Percentiles rank a stretch among this genome's conserved stretches.
These are phyloP conservation scores for Hemicentrotus pulcherrimus DNA, from an alignment of 35 echinoderm and acorn worm genomes.

Conservation along the genomic window DNA sequence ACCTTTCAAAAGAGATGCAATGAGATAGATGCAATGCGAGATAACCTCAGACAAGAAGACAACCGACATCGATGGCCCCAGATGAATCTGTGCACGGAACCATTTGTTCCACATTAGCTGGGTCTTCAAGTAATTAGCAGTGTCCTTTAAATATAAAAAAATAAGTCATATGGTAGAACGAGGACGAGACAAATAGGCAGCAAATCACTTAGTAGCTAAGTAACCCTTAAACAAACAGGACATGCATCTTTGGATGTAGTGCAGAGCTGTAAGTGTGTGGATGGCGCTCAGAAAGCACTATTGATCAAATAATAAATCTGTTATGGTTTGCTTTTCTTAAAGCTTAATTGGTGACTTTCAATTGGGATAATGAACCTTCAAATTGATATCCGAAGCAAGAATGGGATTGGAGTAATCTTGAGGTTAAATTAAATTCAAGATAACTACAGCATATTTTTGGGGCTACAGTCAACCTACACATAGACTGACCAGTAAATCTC, in stretches of 20 bases:
- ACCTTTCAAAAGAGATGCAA: not conserved
- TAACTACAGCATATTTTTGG: too few relatives aligned
- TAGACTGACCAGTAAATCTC: too few relatives aligned
- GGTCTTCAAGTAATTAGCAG: not conserved
- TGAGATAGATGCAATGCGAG: not conserved
- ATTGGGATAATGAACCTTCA: too few relatives aligned
- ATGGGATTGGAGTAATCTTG: too few relatives aligned
- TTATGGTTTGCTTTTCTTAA: too few relatives aligned
- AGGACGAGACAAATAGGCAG: not conserved
- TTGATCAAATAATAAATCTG: too few relatives aligned
- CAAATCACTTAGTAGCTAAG: conserved; percentile 9
- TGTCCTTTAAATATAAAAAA: not conserved
- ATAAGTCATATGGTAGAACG: not conserved
- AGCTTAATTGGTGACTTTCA: too few relatives aligned
- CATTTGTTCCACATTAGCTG: not conserved
- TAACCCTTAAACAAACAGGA: not conserved
- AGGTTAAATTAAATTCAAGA: too few relatives aligned
- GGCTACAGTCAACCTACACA: too few relatives aligned
- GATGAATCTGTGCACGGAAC: not conserved
- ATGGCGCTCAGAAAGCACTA: too few relatives aligned
- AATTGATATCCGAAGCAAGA: too few relatives aligned
- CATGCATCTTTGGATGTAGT: not conserved
- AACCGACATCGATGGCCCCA: not conserved
- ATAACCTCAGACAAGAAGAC: not conserved
- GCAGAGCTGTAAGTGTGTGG: too few relatives aligned